A percentile compares a stretch with the other conserved stretches of the same genome.
Conservation (phyloP, 2,113 vertebrate genomes). For the Mustela nigripes region DNA sequence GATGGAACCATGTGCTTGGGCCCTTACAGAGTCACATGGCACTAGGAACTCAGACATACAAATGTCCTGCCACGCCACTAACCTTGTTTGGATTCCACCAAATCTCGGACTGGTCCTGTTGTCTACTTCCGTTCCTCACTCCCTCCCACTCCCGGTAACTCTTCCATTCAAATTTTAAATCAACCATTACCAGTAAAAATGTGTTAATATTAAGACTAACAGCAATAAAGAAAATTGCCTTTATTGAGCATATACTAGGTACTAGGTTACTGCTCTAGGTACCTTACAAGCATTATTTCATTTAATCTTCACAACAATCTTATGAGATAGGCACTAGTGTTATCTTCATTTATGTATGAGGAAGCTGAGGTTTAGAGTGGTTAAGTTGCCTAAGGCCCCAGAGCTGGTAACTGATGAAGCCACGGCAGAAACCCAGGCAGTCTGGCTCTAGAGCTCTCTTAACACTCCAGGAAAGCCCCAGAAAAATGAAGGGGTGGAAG, state of each 20-base stretch:
- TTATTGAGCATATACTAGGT: neutral
- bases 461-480: neutral
- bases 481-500: slow-evolving; percentile 9
- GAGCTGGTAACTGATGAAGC: neutral
- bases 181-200: slow-evolving; percentile 1
- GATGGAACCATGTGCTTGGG: slow-evolving; percentile 73
- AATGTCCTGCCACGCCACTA: slow-evolving; percentile 59
- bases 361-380: slow-evolving; percentile 33
- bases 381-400: neutral
- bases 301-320: slow-evolving; percentile 14
- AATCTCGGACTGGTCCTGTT: slow-evolving; percentile 28
- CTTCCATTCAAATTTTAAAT: slow-evolving; percentile 56
- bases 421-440: slow-evolving; percentile 17
- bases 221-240: slow-evolving; percentile 23
- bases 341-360: neutral
- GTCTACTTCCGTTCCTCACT: slow-evolving; percentile 52
- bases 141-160: neutral
- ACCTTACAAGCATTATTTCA: slow-evolving; percentile 38
- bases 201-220: slow-evolving; percentile 50
- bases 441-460: neutral
- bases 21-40: slow-evolving; percentile 69
- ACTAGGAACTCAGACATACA: slow-evolving; percentile 60
- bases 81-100: slow-evolving; percentile 70
- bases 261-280: neutral
- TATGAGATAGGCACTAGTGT: neutral